phyloP scores from a whole-genome alignment of 2,888 invertebrate genomes.

The Agrotis puta region DNA sequence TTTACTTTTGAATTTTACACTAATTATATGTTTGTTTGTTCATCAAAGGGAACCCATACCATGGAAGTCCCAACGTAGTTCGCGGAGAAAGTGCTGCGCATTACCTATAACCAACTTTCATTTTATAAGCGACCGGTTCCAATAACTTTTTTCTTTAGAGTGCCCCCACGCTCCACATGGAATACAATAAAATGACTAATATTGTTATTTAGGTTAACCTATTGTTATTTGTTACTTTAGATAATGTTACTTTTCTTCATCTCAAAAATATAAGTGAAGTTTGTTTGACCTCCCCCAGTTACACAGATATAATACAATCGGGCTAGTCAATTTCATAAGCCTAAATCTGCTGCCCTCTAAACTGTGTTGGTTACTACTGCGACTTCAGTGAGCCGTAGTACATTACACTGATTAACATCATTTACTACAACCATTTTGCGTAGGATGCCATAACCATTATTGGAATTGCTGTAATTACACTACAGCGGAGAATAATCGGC shows the following conservation, averaged over 20 bases:
- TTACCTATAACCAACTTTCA: constrained; percentile 82
- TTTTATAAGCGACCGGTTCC: constrained; percentile 81
- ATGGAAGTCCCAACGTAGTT: constrained; percentile 64
- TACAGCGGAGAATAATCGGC: constrained; percentile 68
- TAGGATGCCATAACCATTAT: constrained; percentile 76
- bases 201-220: constrained; percentile 11
- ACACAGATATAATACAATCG: not conserved
- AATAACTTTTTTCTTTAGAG: constrained; percentile 69
- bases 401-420: constrained; percentile 73
- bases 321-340: not conserved
- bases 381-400: constrained; percentile 58
- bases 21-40: constrained; percentile 8
- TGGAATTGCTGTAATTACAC: constrained; percentile 74
- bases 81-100: constrained; percentile 84
- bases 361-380: constrained; percentile 20
- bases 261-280: not conserved
- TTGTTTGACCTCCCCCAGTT: not conserved
- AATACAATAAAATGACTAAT: constrained; percentile 5
- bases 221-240: not conserved
- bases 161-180: constrained; percentile 54
- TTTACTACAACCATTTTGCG: constrained; percentile 73
- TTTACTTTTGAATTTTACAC: not conserved
- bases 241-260: not conserved
- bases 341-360: constrained; percentile 13
- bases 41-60: constrained; percentile 27